A percentile compares a stretch with the other conserved stretches of the same genome.
Conservation (phyloP, 2,113 vertebrate species). For the Sigmodon hispidus region DNA sequence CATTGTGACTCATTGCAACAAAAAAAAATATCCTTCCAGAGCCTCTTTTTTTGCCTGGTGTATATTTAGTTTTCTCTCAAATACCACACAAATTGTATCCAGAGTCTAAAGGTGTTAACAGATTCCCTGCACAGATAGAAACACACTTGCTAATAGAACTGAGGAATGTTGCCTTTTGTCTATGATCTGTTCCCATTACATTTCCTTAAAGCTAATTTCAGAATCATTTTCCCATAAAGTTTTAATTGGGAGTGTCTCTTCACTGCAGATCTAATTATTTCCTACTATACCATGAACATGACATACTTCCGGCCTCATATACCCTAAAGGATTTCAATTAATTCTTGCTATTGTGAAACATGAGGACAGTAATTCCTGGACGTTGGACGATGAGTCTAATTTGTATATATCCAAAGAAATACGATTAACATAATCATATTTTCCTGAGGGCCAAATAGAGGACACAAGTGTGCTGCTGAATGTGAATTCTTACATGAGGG, state of each 20-base stretch:
- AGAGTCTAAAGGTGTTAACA: not conserved
- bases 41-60: not conserved
- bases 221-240: constrained; percentile 77
- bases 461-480: constrained; percentile 76
- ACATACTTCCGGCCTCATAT: constrained; percentile 72
- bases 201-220: constrained; percentile 78
- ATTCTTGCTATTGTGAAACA: constrained; percentile 72
- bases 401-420: constrained; percentile 77
- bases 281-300: constrained; percentile 54
- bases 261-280: constrained; percentile 72
- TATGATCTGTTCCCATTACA: constrained; percentile 71
- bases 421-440: constrained; percentile 75
- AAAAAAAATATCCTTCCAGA: constrained; percentile 3
- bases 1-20: not conserved
- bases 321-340: constrained; percentile 79
- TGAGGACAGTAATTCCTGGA: constrained; percentile 77
- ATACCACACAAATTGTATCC: constrained; percentile 25
- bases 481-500: constrained; percentile 75
- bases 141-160: constrained; percentile 54
- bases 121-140: constrained; percentile 57
- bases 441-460: constrained; percentile 77
- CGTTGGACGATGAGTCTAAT: constrained; percentile 68
- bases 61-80: constrained; percentile 24
- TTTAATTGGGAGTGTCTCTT: constrained; percentile 73
- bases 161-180: constrained; percentile 55